A percentile compares a stretch with the other conserved stretches of the same genome.
Conservation (phyloP, 2,113 vertebrate genomes). For the Cercocebus atys region DNA sequence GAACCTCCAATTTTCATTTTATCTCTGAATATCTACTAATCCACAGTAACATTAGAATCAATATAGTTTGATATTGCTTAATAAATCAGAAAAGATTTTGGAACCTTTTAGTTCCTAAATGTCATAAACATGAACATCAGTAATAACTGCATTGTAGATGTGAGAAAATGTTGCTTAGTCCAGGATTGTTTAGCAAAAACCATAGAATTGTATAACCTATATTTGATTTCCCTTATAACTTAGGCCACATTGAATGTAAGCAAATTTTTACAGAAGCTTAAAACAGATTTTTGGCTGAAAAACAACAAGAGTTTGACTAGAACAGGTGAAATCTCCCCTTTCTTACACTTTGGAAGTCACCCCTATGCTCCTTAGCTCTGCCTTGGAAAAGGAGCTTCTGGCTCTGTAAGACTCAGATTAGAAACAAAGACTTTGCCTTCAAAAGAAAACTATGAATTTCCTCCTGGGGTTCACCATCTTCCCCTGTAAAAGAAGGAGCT, state of each 20-base stretch:
- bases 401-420: neutral
- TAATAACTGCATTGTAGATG: neutral
- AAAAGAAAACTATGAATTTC: neutral
- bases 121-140: neutral
- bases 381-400: neutral
- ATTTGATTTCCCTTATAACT: neutral
- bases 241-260: neutral
- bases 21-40: slow-evolving; percentile 42
- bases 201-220: neutral
- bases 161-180: neutral
- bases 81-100: neutral
- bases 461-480: neutral
- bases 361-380: neutral
- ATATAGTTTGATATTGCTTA: neutral
- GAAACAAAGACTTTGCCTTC: neutral
- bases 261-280: neutral
- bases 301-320: neutral
- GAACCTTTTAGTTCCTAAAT: neutral
- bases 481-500: neutral
- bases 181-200: neutral
- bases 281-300: neutral
- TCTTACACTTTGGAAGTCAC: neutral
- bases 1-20: neutral
- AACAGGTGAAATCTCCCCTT: neutral
- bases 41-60: neutral